phyloP scores from a whole-genome alignment of 2,888 invertebrate genomes.

The Dryobotodes eremita region DNA sequence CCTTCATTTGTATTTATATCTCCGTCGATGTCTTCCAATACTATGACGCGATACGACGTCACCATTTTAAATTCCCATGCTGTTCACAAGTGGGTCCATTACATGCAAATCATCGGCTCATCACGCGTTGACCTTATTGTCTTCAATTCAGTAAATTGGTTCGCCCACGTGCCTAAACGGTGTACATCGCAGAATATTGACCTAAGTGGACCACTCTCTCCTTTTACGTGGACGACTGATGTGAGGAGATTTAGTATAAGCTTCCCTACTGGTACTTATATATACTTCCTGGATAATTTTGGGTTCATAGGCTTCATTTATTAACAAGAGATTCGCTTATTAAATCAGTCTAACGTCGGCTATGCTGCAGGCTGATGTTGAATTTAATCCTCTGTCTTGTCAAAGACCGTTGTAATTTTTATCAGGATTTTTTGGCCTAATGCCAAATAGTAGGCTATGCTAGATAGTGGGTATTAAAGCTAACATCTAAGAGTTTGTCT shows the following conservation, averaged over 20 bases:
- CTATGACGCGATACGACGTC: slow-evolving; percentile 7
- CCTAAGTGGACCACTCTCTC: slow-evolving; percentile 44
- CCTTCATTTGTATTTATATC: background rate
- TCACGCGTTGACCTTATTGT: slow-evolving; percentile 68
- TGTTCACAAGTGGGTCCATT: slow-evolving; percentile 42
- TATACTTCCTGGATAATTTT: background rate
- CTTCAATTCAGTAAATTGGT: slow-evolving; percentile 69
- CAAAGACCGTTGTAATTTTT: background rate
- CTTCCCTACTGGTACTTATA: background rate
- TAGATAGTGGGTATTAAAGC: background rate
- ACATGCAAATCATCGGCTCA: slow-evolving; percentile 59
- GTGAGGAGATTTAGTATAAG: background rate
- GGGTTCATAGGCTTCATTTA: background rate
- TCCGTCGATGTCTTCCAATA: background rate
- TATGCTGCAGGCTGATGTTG: background rate
- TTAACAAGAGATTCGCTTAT: background rate
- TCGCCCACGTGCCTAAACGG: slow-evolving; percentile 54
- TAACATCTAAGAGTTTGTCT: background rate
- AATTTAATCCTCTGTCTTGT: background rate
- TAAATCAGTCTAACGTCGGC: background rate
- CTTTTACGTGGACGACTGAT: background rate
- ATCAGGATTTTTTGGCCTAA: background rate
- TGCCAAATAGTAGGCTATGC: background rate
- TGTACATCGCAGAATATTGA: slow-evolving; percentile 43
- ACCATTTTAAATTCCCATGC: slow-evolving; percentile 24